Evolutionary conservation across 2,888 invertebrate species (phyloP), one percentile per base, ranked within the genome.

Genomic region (Allophyes oxyacanthae): DNA sequence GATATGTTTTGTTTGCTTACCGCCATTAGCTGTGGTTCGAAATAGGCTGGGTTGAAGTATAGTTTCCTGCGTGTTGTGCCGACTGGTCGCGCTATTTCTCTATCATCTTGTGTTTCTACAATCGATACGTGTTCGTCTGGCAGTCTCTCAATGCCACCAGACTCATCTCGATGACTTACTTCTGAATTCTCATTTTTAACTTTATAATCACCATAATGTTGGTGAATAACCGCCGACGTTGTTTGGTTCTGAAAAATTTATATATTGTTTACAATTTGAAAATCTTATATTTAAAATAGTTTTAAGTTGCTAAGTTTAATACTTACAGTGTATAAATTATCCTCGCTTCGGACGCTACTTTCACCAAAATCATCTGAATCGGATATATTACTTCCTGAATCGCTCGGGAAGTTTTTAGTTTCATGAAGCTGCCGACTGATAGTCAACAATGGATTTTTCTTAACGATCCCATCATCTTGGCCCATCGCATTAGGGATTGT

Each of bases 21-120:
- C 92, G 96, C 94, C 84, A 98, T 94, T 42, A 98, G 86, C 72
- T 98, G 97, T 25, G 97, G 97, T 84, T 98, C 98, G 81, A 98
- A 98, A 84, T 98, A 98, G 6, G 98, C 98, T 0, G 98, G 98
- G 86, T 98, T 98, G 81, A 98, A 98, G 83, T 98, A 98, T 2
- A 98, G 92, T 81, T 98, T 98, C 69, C 97, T 95, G 50, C 98
- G 94, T 0, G 96, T 96, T 25, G 95, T 96, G 9, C 97, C 97
- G 62, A 96, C 95, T 9, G 96, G 95, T 74, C 95, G 92, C 8
- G 96, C 92, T 70, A 97, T 97, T 69, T 96, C 94, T 58, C 95
- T 92, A 45, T 96, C 96, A 63, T 97, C 97, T 64, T 96, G 95
- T 5, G 97, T 97, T 88, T 98, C 98, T 7, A 97, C 96, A 55